A percentile compares a stretch with the other conserved stretches of the same genome.
phyloP scores from a whole-genome alignment of 1,140 invertebrate species.

The Drosophila quadrilineata region DNA sequence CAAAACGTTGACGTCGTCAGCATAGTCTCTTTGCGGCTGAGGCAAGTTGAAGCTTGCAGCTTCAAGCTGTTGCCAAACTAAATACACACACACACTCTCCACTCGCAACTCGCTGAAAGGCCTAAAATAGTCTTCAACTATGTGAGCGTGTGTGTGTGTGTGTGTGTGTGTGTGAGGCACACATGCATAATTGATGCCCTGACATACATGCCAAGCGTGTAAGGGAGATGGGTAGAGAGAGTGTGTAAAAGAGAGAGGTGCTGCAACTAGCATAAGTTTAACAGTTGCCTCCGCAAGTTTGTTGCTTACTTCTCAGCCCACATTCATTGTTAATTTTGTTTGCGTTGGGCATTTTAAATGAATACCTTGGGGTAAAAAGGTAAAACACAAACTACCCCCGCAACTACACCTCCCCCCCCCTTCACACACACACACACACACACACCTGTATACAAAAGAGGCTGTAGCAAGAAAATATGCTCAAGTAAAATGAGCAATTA shows the following conservation, averaged over 20 bases:
- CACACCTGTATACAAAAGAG: neutral
- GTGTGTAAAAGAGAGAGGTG: too few species aligned
- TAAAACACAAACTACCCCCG: conserved; percentile 13
- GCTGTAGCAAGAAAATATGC: conserved; percentile 57
- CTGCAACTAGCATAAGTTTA: conserved; percentile 59
- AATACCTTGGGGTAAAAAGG: conserved; percentile 48
- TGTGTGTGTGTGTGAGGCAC: conserved; percentile 21
- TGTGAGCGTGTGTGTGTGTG: conserved; percentile 7
- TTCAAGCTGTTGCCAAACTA: conserved; percentile 35
- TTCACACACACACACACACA: neutral
- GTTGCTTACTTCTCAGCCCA: neutral
- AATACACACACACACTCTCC: conserved; percentile 60
- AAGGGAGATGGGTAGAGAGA: too few species aligned
- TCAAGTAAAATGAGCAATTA: conserved; percentile 78
- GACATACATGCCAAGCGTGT: too few species aligned
- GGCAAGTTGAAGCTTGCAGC: too few species aligned
- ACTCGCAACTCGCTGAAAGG: conserved; percentile 60
- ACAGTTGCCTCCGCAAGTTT: conserved; percentile 33
- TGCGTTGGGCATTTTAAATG: conserved; percentile 75
- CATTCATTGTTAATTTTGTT: conserved; percentile 59
- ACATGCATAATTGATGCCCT: conserved; percentile 68
- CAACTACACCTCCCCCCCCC: too few species aligned
- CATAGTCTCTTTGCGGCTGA: conserved; percentile 45
- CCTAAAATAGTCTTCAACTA: conserved; percentile 56
- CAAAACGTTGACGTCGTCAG: conserved; percentile 31